A percentile compares a stretch with the other conserved stretches of the same genome.
Evolutionary conservation across 2,797 vertebrate species (phyloP).

Genomic region (Acridotheres tristis): DNA sequence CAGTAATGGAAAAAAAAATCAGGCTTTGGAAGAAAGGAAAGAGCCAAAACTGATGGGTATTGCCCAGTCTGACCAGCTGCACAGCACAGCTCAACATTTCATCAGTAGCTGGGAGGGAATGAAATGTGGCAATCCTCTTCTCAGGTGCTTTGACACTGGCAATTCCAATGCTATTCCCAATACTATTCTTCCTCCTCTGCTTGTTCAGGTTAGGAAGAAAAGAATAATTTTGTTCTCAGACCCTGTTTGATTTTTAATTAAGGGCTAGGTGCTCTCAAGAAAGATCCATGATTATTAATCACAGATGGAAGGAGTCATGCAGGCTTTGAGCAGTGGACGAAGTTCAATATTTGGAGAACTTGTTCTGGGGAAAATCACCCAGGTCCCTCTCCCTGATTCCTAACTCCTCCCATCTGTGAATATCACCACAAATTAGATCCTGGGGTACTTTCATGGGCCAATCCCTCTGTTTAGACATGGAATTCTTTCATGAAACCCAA

Average conservation of each 20-base stretch:
- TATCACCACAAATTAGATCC: neutral
- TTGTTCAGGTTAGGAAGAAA: neutral
- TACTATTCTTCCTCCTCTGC: neutral
- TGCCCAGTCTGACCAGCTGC: neutral
- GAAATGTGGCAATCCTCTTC: neutral
- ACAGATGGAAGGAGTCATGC: neutral
- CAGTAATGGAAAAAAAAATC: neutral
- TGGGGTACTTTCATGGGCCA: neutral
- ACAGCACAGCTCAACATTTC: neutral
- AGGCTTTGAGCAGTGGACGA: neutral
- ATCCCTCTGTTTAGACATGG: neutral
- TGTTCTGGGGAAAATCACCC: neutral
- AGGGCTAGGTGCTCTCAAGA: neutral
- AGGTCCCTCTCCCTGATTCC: neutral
- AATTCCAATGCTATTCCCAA: neutral
- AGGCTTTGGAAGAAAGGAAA: neutral
- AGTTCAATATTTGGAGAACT: neutral
- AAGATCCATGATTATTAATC: neutral
- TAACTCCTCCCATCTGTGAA: neutral
- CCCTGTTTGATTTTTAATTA: neutral
- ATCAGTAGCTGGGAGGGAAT: neutral
- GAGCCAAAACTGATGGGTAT: neutral
- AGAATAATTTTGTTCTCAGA: neutral
- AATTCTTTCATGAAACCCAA: neutral
- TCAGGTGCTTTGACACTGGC: neutral